These are phyloP conservation scores for Stictocephala bisonia DNA, from an alignment of 2,888 invertebrate genomes.

Conservation along the genomic window DNA sequence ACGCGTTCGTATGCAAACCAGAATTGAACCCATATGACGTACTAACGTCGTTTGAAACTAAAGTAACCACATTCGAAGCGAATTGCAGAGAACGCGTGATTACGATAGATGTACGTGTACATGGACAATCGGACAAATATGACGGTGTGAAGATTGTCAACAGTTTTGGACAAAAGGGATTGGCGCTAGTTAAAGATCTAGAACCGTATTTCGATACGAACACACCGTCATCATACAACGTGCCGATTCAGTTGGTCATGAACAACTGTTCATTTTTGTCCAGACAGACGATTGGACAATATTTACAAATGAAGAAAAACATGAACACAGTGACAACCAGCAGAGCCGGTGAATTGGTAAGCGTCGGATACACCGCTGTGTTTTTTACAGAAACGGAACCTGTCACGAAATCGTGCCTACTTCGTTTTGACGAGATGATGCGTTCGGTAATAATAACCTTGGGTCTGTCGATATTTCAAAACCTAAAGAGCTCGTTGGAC, in stretches of 20 bases:
- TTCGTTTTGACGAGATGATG: constrained; percentile 22
- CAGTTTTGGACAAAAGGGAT: constrained; percentile 15
- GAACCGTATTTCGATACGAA: background rate
- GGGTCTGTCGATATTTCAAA: background rate
- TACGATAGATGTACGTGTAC: background rate
- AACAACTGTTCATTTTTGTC: constrained; percentile 19
- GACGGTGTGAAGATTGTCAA: constrained; percentile 6
- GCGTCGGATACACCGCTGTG: background rate
- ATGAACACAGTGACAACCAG: background rate
- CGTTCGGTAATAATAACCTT: constrained; percentile 2
- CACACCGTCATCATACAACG: background rate
- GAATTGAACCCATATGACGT: background rate
- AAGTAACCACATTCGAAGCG: background rate
- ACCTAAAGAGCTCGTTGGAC: background rate
- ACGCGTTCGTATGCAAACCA: background rate
- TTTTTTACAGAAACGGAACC: constrained; percentile 6
- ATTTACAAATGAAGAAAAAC: constrained; percentile 8
- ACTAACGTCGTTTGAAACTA: background rate
- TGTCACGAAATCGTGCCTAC: background rate
- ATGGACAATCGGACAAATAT: background rate
- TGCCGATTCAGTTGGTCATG: constrained; percentile 3
- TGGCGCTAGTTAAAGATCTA: background rate
- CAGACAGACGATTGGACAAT: constrained; percentile 1
- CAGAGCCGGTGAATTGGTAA: background rate
- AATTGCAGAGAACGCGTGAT: background rate